Evolutionary conservation across 2,888 invertebrate species (phyloP).

Genomic region (Aleiodes leptofemur): DNA sequence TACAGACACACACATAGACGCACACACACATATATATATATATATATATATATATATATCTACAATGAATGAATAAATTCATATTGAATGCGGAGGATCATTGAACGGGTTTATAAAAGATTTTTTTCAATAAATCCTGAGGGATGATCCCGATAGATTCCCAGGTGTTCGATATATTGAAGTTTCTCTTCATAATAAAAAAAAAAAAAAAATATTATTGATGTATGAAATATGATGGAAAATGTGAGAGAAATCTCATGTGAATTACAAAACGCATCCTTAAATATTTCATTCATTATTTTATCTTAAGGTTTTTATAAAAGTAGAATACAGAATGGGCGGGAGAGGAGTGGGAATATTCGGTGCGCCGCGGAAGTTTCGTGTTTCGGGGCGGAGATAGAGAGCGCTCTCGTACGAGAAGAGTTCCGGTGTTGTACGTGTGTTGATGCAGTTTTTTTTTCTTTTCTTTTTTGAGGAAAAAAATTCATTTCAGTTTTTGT

Average conservation of each 20-base stretch:
- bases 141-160: constrained; percentile 21
- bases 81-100: constrained; percentile 11
- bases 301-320: constrained; percentile 18
- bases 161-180: constrained; percentile 35
- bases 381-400: constrained; percentile 62
- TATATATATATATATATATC: too few species aligned
- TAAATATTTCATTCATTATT: constrained; percentile 32
- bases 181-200: constrained; percentile 6
- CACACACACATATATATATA: too few species aligned
- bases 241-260: constrained; percentile 24
- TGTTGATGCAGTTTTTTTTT: constrained; percentile 31
- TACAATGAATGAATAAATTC: constrained; percentile 50
- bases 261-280: constrained; percentile 31
- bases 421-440: constrained; percentile 43
- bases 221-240: constrained; percentile 34
- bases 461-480: background rate
- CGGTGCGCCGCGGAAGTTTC: constrained; percentile 67
- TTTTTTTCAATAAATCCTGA: constrained; percentile 18
- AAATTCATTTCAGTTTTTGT: constrained; percentile 19
- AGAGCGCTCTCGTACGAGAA: constrained; percentile 44
- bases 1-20: constrained; percentile 9
- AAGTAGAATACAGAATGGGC: constrained; percentile 30
- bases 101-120: constrained; percentile 20
- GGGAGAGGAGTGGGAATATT: constrained; percentile 56
- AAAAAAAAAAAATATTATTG: constrained; percentile 13